A percentile compares a stretch with the other conserved stretches of the same genome.
phyloP scores from a whole-genome alignment of 2,113 vertebrate genomes.

The Corynorhinus townsendii region DNA sequence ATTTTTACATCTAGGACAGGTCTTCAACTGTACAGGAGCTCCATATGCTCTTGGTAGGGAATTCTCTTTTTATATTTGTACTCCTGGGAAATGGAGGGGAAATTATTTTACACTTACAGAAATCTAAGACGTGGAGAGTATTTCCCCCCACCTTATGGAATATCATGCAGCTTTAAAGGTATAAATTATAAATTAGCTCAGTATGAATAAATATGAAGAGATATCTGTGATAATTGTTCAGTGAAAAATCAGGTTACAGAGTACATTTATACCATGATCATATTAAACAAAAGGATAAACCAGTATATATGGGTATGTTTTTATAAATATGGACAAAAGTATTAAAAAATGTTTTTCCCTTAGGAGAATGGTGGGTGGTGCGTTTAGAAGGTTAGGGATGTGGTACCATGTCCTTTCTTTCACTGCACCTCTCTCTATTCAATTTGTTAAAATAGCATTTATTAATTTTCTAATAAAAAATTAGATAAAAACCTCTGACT shows the following conservation, averaged over 20 bases:
- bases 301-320: neutral
- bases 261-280: neutral
- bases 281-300: slow-evolving; percentile 21
- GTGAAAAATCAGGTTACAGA: neutral
- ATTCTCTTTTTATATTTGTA: neutral
- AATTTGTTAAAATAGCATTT: neutral
- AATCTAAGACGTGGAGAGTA: neutral
- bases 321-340: neutral
- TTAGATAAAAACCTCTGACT: neutral
- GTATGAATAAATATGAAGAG: neutral
- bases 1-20: neutral
- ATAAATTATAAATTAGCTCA: neutral
- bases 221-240: neutral
- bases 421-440: neutral
- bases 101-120: neutral
- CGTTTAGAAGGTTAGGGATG: neutral
- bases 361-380: neutral
- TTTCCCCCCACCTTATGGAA: neutral
- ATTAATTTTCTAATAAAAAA: slow-evolving; percentile 23
- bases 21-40: neutral
- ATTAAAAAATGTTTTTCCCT: neutral
- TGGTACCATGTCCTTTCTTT: neutral
- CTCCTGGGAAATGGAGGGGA: neutral
- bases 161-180: neutral
- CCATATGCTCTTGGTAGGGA: neutral